Conservation (phyloP, 2,888 invertebrate genomes). For the Drosophila incognita region DNA sequence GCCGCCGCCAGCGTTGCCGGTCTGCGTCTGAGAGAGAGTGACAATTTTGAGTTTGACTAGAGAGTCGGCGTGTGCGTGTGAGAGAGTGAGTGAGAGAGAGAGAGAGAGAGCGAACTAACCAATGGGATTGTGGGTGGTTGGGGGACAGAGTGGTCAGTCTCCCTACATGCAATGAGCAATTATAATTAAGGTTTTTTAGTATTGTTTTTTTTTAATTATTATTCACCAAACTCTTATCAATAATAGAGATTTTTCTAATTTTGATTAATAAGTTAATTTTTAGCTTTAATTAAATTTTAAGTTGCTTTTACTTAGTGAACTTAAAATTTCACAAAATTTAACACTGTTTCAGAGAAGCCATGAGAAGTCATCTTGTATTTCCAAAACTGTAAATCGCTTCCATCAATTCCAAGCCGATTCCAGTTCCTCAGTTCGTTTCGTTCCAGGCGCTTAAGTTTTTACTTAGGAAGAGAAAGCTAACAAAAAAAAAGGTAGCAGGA, state of each 20-base stretch:
- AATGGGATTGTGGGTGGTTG: slow-evolving; percentile 19
- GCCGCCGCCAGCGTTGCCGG: slow-evolving; percentile 67
- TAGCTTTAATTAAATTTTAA: neutral
- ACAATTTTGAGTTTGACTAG: slow-evolving; percentile 8
- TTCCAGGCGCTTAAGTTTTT: neutral
- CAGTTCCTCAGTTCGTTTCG: neutral
- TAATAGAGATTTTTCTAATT: neutral
- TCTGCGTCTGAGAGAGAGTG: slow-evolving; percentile 31
- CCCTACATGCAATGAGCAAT: neutral
- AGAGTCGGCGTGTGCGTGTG: slow-evolving; percentile 11
- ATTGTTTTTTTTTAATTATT: neutral
- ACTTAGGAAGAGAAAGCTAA: neutral
- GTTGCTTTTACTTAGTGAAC: neutral
- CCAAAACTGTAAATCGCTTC: neutral
- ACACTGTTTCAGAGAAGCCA: neutral
- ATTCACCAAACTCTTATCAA: neutral
- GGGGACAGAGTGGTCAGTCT: neutral
- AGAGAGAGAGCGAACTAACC: slow-evolving; percentile 20
- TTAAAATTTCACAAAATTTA: neutral
- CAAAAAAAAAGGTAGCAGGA: neutral
- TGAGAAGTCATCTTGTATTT: neutral
- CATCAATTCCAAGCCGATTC: neutral
- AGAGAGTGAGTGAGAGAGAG: neutral
- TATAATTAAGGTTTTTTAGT: neutral
- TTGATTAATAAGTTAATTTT: neutral